These are phyloP conservation scores for Notolabrus celidotus DNA, from an alignment of 2,797 vertebrate species.

Conservation along the genomic window DNA sequence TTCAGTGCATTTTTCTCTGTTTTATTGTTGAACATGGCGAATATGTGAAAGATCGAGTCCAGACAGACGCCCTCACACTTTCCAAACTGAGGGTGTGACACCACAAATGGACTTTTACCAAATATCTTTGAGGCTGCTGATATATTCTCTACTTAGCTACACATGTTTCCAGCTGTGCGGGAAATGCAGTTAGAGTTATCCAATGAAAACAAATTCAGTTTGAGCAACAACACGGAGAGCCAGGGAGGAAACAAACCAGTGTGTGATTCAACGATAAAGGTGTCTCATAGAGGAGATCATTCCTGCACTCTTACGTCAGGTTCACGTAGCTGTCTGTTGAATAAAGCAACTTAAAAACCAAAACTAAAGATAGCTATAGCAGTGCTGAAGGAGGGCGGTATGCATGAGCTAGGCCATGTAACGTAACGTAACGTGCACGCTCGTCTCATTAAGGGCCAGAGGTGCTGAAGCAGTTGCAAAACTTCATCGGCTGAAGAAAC, in stretches of 20 bases:
- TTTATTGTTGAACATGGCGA: background rate
- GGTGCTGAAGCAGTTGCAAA: background rate
- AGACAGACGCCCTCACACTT: background rate
- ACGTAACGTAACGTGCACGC: no score
- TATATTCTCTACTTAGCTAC: background rate
- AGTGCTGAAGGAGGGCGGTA: no score
- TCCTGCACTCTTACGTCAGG: no score
- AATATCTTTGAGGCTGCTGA: background rate
- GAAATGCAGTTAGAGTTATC: background rate
- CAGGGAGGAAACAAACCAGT: conserved; percentile 1
- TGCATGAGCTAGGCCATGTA: no score
- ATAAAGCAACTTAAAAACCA: no score
- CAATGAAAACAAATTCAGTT: background rate
- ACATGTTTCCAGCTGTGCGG: conserved; percentile 2
- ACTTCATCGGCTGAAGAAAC: background rate
- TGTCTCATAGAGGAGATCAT: no score
- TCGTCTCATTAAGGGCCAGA: no score
- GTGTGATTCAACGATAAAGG: no score
- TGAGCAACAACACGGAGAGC: background rate
- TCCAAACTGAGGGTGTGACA: background rate
- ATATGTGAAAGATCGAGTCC: background rate
- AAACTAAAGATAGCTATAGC: no score
- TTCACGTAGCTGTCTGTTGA: no score
- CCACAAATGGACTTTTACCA: conserved; percentile 12
- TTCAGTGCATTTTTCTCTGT: background rate